Conservation (phyloP, 2,797 vertebrate species). For the Tiaroga cobitis region DNA sequence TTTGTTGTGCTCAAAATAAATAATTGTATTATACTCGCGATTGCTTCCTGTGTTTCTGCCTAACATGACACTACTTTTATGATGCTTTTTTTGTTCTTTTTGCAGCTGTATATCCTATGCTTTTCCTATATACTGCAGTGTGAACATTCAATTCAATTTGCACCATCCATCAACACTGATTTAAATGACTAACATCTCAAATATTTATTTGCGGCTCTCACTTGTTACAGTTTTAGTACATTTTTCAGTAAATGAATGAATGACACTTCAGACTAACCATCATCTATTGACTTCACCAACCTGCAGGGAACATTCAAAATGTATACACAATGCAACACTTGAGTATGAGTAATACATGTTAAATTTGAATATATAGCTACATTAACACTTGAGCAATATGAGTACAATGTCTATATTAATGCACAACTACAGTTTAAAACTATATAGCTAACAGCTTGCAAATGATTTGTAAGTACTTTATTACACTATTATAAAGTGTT, state of each 20-base stretch:
- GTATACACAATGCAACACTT: constrained; percentile 9
- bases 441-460: too few relatives aligned
- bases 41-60: too few relatives aligned
- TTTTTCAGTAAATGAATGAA: constrained; percentile 1
- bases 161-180: neutral
- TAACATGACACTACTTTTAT: too few relatives aligned
- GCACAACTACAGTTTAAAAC: too few relatives aligned
- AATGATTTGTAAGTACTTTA: too few relatives aligned
- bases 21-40: too few relatives aligned
- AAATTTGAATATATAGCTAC: too few relatives aligned
- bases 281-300: too few relatives aligned
- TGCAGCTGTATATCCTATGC: neutral
- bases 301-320: neutral
- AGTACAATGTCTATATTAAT: too few relatives aligned
- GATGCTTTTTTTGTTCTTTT: neutral
- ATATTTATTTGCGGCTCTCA: neutral
- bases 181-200: neutral
- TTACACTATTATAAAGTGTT: too few relatives aligned
- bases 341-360: neutral
- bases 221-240: neutral
- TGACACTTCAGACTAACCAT: neutral
- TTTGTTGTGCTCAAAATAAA: too few relatives aligned
- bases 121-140: neutral
- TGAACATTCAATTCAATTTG: neutral
- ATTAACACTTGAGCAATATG: too few relatives aligned